Conservation (phyloP, 2,797 vertebrate species). For the Micropoecilia bifurca region DNA sequence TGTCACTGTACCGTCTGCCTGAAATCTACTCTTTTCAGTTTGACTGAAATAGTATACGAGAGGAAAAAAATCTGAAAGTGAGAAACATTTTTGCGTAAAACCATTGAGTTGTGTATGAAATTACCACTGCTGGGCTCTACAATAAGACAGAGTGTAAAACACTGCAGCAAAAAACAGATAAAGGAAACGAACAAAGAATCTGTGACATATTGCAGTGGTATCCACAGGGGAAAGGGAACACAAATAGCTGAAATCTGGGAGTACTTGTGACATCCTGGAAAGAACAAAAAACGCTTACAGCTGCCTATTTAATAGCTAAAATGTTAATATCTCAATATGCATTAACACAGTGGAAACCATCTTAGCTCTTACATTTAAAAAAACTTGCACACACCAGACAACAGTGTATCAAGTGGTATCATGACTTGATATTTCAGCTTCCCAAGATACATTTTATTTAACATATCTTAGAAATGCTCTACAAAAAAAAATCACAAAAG, state of each 20-base stretch:
- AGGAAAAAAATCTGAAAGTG: background rate
- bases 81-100: background rate
- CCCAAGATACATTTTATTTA: background rate
- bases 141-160: background rate
- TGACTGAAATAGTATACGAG: background rate
- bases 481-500: background rate
- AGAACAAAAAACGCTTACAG: background rate
- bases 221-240: background rate
- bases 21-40: background rate
- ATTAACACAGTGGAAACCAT: background rate
- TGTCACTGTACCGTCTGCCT: background rate
- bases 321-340: background rate
- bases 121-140: background rate
- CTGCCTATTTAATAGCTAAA: background rate
- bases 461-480: background rate
- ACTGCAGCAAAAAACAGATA: background rate
- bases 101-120: background rate
- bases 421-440: background rate
- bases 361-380: background rate
- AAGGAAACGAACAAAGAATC: background rate
- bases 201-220: background rate
- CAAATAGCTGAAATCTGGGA: background rate
- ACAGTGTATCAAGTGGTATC: background rate
- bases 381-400: background rate
- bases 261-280: background rate